Base-by-base conservation (phyloP, 2,888 invertebrate genomes). In the Aporophyla lueneburgensis region DNA sequence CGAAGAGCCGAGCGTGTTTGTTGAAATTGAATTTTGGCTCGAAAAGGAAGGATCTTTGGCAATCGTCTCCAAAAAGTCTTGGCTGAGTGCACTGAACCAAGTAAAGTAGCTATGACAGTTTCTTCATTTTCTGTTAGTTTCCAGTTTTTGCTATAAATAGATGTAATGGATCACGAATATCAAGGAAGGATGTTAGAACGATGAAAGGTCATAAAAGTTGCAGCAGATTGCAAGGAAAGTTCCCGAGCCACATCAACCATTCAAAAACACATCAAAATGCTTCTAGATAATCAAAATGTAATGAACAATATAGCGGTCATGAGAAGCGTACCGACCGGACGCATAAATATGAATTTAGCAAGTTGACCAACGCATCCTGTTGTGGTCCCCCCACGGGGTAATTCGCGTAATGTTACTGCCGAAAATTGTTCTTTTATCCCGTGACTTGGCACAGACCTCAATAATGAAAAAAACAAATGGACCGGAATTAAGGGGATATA, bases 271-370 rank as follows among this genome's bases (percentile, higher is more conserved):
- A 80, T 85, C 69, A 80, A 73, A 78, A 76, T 53, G 78, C 61
- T 74, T 83, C 63, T 67, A 65, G 59, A 74, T 86, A 80, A 84
- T 88, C 79, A 86, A 87, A 80, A 75, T 74, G 72, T 80, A 84
- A 87, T 87, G 81, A 81, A 84, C 78, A 84, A 81, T 81, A 73
- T 74, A 81, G 80, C 80, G 72, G 82, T 76, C 83, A 78, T 82
- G 86, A 81, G 86, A 87, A 81, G 70, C 63, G 71, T 66, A 67
- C 54, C 76, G 53, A 76, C 93, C 94, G 95, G 95, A 95, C 91
- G 91, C 93, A 95, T 95, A 95, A 95, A 95, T 95, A 93, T 91
- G 89, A 92, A 95, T 94, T 95, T 95, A 95, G 94, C 94, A 90
- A 91, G 87, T 86, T 89, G 91, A 89, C 91, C 90, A 89, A 80